Evolutionary conservation across 2,113 vertebrate genomes (phyloP).

Genomic region (Chloroceryle aenea): DNA sequence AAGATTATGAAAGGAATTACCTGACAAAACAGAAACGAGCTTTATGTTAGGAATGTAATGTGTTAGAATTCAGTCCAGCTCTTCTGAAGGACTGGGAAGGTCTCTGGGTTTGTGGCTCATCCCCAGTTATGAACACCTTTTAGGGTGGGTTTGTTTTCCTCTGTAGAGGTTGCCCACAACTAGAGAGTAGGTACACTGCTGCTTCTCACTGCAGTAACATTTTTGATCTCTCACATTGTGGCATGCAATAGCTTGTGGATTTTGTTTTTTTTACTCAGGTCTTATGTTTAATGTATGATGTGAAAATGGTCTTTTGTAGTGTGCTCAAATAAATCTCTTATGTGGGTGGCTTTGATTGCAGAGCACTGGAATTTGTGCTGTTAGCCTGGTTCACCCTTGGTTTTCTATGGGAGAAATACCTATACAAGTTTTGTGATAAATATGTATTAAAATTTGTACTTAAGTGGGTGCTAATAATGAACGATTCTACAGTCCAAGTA

Average conservation of each 20-base stretch:
- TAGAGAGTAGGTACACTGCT: not conserved
- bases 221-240: not conserved
- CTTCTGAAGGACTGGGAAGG: not conserved
- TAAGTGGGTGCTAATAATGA: not conserved
- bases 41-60: rapidly evolving
- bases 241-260: not conserved
- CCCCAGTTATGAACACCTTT: rapidly evolving
- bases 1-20: not conserved
- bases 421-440: not conserved
- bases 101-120: not conserved
- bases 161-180: not conserved
- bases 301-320: not conserved
- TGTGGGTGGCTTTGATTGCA: not conserved
- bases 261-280: not conserved
- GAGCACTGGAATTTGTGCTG: not conserved
- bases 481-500: not conserved
- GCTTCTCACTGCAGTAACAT: not conserved
- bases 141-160: not conserved
- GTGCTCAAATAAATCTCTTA: not conserved
- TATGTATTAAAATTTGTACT: not conserved
- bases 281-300: not conserved
- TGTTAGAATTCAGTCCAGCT: not conserved
- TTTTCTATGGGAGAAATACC: not conserved
- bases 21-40: not conserved
- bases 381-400: not conserved